Evolutionary conservation across 2,888 invertebrate genomes (phyloP), one percentile per base, ranked within the genome.

Genomic region (Cephalotes varians): DNA sequence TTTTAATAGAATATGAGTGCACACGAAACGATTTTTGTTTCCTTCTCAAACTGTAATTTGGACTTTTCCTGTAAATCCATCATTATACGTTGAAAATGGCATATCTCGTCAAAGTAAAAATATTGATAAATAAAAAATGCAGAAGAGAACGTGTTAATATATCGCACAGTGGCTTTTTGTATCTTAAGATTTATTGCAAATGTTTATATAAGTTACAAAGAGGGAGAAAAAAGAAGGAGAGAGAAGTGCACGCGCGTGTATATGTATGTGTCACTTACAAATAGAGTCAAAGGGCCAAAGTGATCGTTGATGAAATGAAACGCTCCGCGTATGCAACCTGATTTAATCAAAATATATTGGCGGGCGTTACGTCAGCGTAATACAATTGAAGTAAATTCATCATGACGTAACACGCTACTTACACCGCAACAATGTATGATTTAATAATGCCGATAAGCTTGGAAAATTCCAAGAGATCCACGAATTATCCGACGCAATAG

Each of bases 331-430:
- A 77, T 79, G 56, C 56, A 77, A 69, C 7, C 71, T 79, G 77
- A 69, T 79, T 69, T 71, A 79, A 79, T 79, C 56, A 71, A 79
- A 71, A 79, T 79, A 69, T 79, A 79, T 79, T 79, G 21, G 18
- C 31, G 44, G 15, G 1, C 31, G 10, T 79, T 79, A 79, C 77
- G 77, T 79, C 77, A 77, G 60, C 18, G 21, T 77, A 77, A 77
- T 69, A 18, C 25, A 3, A 79, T 79, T 79, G 77, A 79, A 77
- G 25, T 77, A 71, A 69, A 77, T 77, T 69, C 2, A 77, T 69
- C 77, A 79, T 79, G 77, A 79, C 71, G 71, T 44, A 79, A 79
- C 21, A 31, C 34, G 3, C 9, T 65, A 67, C 54, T 77, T 67
- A 58, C 44, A 37, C n/a, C 28, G 5, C 34, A 56, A 62, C 77